Percentiles rank a stretch among this genome's conserved stretches.
phyloP scores from a whole-genome alignment of 2,888 invertebrate genomes.

The Athalia rosae region DNA sequence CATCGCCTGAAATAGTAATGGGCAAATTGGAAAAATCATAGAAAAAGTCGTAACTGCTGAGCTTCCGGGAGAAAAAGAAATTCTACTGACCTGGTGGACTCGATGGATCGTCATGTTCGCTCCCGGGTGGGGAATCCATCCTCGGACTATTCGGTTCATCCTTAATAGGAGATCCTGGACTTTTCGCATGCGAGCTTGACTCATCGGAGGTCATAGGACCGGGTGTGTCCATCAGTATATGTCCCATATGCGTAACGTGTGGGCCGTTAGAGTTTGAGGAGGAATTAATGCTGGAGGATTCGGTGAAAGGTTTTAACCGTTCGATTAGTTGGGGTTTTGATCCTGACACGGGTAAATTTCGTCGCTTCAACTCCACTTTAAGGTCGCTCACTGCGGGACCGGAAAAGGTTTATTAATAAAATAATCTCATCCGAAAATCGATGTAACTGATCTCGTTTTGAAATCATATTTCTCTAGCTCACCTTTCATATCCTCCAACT shows the following conservation, averaged over 20 bases:
- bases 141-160: conserved; percentile 70
- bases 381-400: conserved; percentile 85
- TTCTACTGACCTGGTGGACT: conserved; percentile 72
- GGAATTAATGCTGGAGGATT: conserved; percentile 65
- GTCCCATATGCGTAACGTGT: conserved; percentile 72
- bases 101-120: conserved; percentile 74
- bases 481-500: conserved; percentile 94
- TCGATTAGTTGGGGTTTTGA: conserved; percentile 97
- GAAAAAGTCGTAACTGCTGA: conserved; percentile 50
- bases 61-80: not conserved
- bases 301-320: conserved; percentile 85
- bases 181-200: conserved; percentile 67
- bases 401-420: conserved; percentile 13
- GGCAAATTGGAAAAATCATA: conserved; percentile 43
- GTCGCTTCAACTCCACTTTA: conserved; percentile 93
- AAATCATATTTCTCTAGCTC: conserved; percentile 24
- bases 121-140: conserved; percentile 69
- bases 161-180: conserved; percentile 67
- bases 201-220: conserved; percentile 69
- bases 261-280: conserved; percentile 67
- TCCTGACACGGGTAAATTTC: conserved; percentile 96
- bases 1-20: conserved; percentile 76
- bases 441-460: not conserved
- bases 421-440: not conserved
- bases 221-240: conserved; percentile 73